phyloP scores from a whole-genome alignment of 53 echinoderm and acorn worm genomes.

The Henricia sp. region DNA sequence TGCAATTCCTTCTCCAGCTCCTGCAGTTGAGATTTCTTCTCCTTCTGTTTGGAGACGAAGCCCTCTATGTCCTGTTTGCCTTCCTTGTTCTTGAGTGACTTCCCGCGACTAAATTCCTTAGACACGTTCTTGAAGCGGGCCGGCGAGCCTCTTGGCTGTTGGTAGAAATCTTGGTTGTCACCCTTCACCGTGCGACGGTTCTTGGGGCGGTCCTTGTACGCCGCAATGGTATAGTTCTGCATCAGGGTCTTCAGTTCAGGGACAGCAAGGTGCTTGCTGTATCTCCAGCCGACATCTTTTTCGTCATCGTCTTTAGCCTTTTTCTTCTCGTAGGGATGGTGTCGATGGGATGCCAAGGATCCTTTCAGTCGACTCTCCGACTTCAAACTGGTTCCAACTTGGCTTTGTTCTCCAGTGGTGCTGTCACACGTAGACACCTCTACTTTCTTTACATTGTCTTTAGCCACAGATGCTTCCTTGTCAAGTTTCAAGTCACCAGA shows the following conservation, averaged over 20 bases:
- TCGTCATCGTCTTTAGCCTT: neutral
- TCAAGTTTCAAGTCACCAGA: neutral
- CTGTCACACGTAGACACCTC: constrained; percentile 4
- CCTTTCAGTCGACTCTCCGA: constrained; percentile 19
- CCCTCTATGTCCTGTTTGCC: constrained; percentile 13
- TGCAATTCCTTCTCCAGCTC: constrained; percentile 19
- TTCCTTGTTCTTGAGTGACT: constrained; percentile 21
- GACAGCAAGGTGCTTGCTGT: constrained; percentile 28
- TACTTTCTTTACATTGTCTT: neutral
- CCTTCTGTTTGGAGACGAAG: neutral
- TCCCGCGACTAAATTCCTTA: constrained; percentile 16
- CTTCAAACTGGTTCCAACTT: constrained; percentile 1
- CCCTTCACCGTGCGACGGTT: neutral
- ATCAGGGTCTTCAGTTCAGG: constrained; percentile 58
- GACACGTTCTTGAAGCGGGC: constrained; percentile 37
- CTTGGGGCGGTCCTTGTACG: constrained; percentile 29
- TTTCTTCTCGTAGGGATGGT: constrained; percentile 46
- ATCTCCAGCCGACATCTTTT: neutral
- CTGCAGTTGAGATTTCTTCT: constrained; percentile 29
- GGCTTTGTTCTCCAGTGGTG: constrained; percentile 6
- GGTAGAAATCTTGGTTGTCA: constrained; percentile 29
- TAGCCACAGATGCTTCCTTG: neutral
- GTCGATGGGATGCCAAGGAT: constrained; percentile 19
- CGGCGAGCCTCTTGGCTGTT: neutral
- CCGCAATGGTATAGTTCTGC: constrained; percentile 52